A percentile compares a stretch with the other conserved stretches of the same genome.
These are phyloP conservation scores for Bombycilla garrulus DNA, from an alignment of 2,113 vertebrate species.

Conservation along the genomic window DNA sequence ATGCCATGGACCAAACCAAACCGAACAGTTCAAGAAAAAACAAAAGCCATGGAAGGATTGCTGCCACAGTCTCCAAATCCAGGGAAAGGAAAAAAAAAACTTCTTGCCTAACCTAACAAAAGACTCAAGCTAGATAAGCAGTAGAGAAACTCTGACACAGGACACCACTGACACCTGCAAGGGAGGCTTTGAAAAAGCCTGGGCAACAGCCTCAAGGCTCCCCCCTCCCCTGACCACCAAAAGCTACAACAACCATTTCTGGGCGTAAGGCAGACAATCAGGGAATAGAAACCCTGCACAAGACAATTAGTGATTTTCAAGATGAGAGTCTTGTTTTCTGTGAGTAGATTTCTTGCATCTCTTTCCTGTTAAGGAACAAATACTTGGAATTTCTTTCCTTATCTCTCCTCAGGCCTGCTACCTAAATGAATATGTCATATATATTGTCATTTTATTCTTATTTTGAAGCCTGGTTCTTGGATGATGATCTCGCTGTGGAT, in stretches of 20 bases:
- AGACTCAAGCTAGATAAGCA: background rate
- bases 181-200: background rate
- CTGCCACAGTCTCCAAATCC: accelerated
- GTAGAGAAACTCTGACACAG: accelerated
- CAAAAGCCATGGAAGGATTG: accelerated
- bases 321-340: background rate
- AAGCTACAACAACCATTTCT: background rate
- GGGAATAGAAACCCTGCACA: background rate
- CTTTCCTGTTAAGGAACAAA: background rate
- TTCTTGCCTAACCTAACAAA: background rate
- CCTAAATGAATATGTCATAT: accelerated
- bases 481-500: background rate
- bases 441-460: background rate
- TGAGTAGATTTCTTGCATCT: background rate
- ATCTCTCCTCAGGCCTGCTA: background rate
- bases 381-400: background rate
- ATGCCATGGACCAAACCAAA: background rate
- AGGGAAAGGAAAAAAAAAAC: background rate
- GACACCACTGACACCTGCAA: background rate
- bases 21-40: background rate
- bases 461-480: background rate
- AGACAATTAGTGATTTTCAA: background rate
- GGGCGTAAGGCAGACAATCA: background rate
- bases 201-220: too few relatives aligned
- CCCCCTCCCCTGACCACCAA: accelerated